phyloP scores from a whole-genome alignment of 2,797 vertebrate species.

The Chrosomus eos region DNA sequence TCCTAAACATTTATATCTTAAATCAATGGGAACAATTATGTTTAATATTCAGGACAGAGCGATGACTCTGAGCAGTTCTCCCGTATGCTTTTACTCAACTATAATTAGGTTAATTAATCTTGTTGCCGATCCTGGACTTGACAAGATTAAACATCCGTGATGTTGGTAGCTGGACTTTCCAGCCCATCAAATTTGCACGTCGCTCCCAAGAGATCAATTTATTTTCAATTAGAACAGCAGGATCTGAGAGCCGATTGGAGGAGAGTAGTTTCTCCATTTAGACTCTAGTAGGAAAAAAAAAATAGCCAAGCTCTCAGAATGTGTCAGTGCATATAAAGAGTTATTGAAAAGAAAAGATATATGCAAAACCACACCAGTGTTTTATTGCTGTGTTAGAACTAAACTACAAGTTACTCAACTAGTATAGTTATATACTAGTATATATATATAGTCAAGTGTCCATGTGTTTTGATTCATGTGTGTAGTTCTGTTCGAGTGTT shows the following conservation, averaged over 20 bases:
- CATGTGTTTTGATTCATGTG: too few species aligned
- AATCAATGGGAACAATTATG: conserved; percentile 65
- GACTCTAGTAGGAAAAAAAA: neutral
- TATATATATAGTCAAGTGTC: too few species aligned
- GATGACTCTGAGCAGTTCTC: conserved; percentile 49
- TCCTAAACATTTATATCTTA: conserved; percentile 50
- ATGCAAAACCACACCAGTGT: neutral
- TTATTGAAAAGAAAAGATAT: neutral
- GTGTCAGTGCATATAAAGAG: neutral
- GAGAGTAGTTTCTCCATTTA: neutral
- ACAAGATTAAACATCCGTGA: conserved; percentile 74
- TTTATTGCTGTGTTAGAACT: neutral
- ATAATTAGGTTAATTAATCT: conserved; percentile 79
- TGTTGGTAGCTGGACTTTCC: conserved; percentile 69
- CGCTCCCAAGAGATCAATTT: conserved; percentile 73
- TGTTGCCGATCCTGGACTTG: conserved; percentile 68
- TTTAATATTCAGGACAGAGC: conserved; percentile 66
- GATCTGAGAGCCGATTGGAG: conserved; percentile 54
- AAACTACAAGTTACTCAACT: neutral
- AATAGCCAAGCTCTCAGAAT: neutral
- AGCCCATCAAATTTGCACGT: conserved; percentile 74
- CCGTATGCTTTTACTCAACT: conserved; percentile 65
- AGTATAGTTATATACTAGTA: too few species aligned
- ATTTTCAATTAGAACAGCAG: conserved; percentile 77
- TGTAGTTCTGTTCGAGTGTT: too few species aligned